These are phyloP conservation scores for Hippocampus kuda DNA, from an alignment of 2,797 vertebrate species.

Conservation along the genomic window DNA sequence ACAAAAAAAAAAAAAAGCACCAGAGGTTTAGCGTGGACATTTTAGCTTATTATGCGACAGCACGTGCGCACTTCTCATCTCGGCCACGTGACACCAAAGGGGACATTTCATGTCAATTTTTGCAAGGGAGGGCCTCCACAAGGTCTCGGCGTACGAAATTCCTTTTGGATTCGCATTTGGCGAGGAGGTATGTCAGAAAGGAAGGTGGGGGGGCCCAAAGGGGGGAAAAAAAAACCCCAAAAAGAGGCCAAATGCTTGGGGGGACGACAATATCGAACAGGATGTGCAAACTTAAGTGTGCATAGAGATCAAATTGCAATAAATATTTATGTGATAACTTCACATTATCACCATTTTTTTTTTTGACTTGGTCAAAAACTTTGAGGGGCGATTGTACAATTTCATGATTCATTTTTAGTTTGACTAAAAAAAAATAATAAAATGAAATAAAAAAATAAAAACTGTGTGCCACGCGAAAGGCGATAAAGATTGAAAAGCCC, in stretches of 20 bases:
- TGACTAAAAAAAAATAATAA: slow-evolving; percentile 30
- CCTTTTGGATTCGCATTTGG: slow-evolving; percentile 21
- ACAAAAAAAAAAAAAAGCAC: slow-evolving; percentile 35
- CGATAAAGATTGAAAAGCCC: slow-evolving; percentile 50
- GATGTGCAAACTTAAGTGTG: slow-evolving; percentile 66
- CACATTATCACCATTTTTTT: slow-evolving; percentile 36
- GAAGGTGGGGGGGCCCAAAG: too few species aligned
- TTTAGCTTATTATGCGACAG: slow-evolving; percentile 47
- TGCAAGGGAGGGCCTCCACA: slow-evolving; percentile 42
- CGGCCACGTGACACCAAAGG: slow-evolving; percentile 27
- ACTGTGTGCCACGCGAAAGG: slow-evolving; percentile 48
- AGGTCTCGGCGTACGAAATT: slow-evolving; percentile 24
- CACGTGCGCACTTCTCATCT: slow-evolving; percentile 10
- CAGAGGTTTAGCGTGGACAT: slow-evolving; percentile 46
- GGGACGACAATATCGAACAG: slow-evolving; percentile 39
- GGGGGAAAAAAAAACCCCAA: slow-evolving; percentile 14
- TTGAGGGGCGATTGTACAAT: slow-evolving; percentile 61
- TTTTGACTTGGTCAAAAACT: slow-evolving; percentile 54
- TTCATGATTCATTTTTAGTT: slow-evolving; percentile 58
- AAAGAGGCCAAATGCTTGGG: slow-evolving; percentile 46
- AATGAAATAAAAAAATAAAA: not conserved
- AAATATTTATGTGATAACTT: slow-evolving; percentile 60
- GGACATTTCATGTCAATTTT: slow-evolving; percentile 52
- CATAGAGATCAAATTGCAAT: slow-evolving; percentile 67
- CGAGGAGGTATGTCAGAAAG: too few species aligned